Percentiles rank a stretch among this genome's conserved stretches.
Evolutionary conservation across 2,113 vertebrate species (phyloP).

Genomic region (Phycodurus eques): DNA sequence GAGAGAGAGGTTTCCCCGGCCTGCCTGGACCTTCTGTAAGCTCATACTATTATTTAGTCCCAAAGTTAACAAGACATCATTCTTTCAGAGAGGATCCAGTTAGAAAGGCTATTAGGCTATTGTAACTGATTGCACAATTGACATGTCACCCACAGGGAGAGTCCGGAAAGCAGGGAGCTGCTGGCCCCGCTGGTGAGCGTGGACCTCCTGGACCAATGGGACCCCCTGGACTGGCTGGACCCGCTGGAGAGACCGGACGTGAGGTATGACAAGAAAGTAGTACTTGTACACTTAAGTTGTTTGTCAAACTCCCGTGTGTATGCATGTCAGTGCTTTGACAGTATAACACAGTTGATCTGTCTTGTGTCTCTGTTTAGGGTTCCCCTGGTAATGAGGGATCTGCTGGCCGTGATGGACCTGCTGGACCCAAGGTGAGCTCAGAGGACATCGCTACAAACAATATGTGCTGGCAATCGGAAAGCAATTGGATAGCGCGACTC

Average conservation of each 20-base stretch:
- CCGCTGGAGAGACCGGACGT: slow-evolving; percentile 92
- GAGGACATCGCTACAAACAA: not conserved
- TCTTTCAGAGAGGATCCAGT: not conserved
- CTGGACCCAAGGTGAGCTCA: slow-evolving; percentile 86
- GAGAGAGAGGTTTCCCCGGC: slow-evolving; percentile 93
- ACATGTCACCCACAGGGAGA: slow-evolving; percentile 79
- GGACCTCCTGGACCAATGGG: slow-evolving; percentile 92
- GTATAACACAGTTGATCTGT: not conserved
- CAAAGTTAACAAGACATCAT: not conserved
- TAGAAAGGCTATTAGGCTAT: not conserved
- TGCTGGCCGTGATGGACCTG: slow-evolving; percentile 86
- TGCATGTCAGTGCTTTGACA: not conserved
- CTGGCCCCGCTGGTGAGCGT: slow-evolving; percentile 85
- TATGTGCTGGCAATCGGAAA: not conserved
- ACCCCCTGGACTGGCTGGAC: slow-evolving; percentile 86
- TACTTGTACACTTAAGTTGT: not conserved
- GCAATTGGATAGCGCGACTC: not conserved
- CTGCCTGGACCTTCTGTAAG: slow-evolving; percentile 85
- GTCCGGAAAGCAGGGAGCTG: slow-evolving; percentile 85
- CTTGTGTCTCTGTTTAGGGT: slow-evolving; percentile 73
- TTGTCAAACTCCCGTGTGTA: not conserved
- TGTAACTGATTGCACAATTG: slow-evolving; percentile 4
- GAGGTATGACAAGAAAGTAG: slow-evolving; percentile 73
- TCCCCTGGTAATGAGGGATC: slow-evolving; percentile 89
- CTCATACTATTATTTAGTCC: slow-evolving; percentile 24